Evolutionary conservation across 2,888 invertebrate species (phyloP).

Genomic region (Oxystoma pomonae): DNA sequence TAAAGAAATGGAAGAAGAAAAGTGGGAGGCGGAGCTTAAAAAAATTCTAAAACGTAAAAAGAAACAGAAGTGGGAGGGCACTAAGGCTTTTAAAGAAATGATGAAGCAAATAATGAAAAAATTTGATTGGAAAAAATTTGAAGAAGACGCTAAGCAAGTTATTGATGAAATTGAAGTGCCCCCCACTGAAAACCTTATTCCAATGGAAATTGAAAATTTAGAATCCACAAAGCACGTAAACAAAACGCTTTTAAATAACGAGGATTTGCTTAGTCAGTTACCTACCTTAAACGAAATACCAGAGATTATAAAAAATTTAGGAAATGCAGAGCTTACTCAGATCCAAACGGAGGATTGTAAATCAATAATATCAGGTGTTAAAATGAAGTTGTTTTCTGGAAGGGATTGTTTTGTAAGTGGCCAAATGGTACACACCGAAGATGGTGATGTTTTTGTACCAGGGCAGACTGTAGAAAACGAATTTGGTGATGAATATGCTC

Average conservation of each 20-base stretch:
- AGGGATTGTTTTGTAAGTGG: slow-evolving; percentile 69
- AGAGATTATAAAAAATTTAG: slow-evolving; percentile 59
- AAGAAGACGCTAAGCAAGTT: slow-evolving; percentile 54
- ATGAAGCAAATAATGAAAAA: slow-evolving; percentile 60
- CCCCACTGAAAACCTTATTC: slow-evolving; percentile 38
- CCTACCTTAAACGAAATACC: slow-evolving; percentile 62
- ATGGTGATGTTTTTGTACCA: slow-evolving; percentile 67
- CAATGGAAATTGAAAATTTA: slow-evolving; percentile 55
- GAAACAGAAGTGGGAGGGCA: slow-evolving; percentile 43
- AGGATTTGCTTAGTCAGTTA: slow-evolving; percentile 54
- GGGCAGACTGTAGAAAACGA: slow-evolving; percentile 71
- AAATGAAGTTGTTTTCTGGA: slow-evolving; percentile 56
- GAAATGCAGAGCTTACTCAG: slow-evolving; percentile 55
- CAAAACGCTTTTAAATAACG: slow-evolving; percentile 52
- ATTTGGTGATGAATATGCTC: slow-evolving; percentile 63
- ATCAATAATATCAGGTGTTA: slow-evolving; percentile 40
- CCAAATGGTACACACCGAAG: slow-evolving; percentile 66
- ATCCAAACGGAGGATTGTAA: slow-evolving; percentile 35
- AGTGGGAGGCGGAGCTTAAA: slow-evolving; percentile 51
- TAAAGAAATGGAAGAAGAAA: slow-evolving; percentile 67
- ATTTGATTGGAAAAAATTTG: slow-evolving; percentile 62
- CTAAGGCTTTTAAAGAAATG: slow-evolving; percentile 56
- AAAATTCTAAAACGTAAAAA: slow-evolving; percentile 42
- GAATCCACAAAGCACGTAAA: slow-evolving; percentile 57
- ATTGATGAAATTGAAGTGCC: slow-evolving; percentile 45